Base-by-base conservation (phyloP, 2,113 vertebrate species). In the Oryzias javanicus region DNA sequence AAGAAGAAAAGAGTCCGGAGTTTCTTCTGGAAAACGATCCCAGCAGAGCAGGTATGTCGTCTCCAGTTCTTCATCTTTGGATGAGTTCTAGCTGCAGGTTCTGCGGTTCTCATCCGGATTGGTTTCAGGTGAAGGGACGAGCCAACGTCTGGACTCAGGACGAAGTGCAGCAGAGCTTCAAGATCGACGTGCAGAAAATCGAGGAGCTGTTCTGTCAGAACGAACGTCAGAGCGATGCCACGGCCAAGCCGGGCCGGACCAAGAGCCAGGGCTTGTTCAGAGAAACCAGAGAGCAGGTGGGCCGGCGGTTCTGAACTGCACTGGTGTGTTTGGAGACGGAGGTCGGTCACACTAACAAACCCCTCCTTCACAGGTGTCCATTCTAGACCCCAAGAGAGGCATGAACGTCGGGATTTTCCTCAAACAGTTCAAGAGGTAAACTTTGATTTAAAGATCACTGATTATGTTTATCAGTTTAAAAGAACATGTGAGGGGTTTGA, bases 21-120 rank as follows among this genome's bases (percentile, higher is more conserved):
- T 61, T 97, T 98, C 74, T 96, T 94, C 83, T 98, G 96, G 96
- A 98, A 95, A 78, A 95, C 93, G 4, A 98, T 98, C 49, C 95
- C 95, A 0, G 95, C 95, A 72, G 94, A 97, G 49, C 92, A 96
- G 68, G 80, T 91, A 70, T 48, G 40, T 35, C 35, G 10, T 35
- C 35, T 35, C 35, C 10, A 35, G 7, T 35, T 35, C 29, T 10
- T 35, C 1, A 2, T n/a, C 25, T 25, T 25, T 25, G 25, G 25
- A 24, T 24, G 17, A 46, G 17, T 5, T 46, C 8, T 2, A 16
- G 8, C 5, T 2, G 15, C 7, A 13, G 20, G 4, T 20, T 22
- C 24, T 22, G 13, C 24, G 13, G 29, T 1, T n/a, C 2, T 0
- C 12, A 27, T 18, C n/a, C 5, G 18, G 14, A 44, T 17, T 25